Evolutionary conservation across 2,797 vertebrate genomes (phyloP), one percentile per base, ranked within the genome.

Genomic region (Syndactyla subalaris): DNA sequence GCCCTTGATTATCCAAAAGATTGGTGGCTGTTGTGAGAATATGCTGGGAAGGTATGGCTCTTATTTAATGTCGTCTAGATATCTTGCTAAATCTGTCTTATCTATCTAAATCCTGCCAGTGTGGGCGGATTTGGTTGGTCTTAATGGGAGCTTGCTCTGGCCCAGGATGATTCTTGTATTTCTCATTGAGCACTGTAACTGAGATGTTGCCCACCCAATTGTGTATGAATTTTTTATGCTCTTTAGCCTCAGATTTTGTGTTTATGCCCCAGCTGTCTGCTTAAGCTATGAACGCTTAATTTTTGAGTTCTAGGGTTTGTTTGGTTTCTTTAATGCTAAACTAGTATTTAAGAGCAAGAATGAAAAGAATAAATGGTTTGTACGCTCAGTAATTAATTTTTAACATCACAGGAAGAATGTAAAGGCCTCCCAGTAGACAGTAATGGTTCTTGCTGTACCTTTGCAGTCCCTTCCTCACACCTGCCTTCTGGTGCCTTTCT

Each of bases 21-120:
- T 62, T 14, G 14, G 19, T 65, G 12, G 3, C 19, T 0, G 0
- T 30, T 80, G 9, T 62, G 16, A 38, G 39, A 45, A 38, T 68
- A 18, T n/a, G 5, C 34, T 73, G 17, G 24, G 23, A 41, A 45
- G 2, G 5, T 18, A 19, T 16, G 29, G 32, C 6, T 39, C 2
- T 52, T 46, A 57, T 15, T 58, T 62, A 51, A 14, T 54, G 14
- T n/a, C 49, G 45, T 30, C 27, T 45, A 52, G 12, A 8, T 57
- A 36, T 77, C 34, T 43, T 79, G 36, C 43, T 45, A 45, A 45
- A 45, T 45, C 43, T 45, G 18, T 45, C 43, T 43, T 43, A 43
- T 19, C 39, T 41, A 6, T 41, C 15, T 20, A 45, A 45, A 45
- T 45, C 43, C 19, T 45, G 43, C 29, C 63, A 26, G 3, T 14